Percentiles rank a stretch among this genome's conserved stretches.
Evolutionary conservation across 1,140 invertebrate species (phyloP).

Genomic region (Magallana gigas): DNA sequence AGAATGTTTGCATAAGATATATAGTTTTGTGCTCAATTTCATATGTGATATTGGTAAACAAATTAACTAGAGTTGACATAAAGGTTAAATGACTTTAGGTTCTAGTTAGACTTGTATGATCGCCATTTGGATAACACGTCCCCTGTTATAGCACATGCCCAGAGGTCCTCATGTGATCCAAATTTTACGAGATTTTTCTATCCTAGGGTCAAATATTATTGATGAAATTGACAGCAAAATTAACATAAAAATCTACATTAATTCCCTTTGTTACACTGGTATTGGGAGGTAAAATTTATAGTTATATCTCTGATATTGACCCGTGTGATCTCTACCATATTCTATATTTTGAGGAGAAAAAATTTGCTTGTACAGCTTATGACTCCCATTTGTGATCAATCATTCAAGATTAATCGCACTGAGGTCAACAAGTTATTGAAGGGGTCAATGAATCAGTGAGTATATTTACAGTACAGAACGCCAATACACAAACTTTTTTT

Average conservation of each 20-base stretch:
- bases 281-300: too few species aligned
- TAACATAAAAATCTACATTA: background rate
- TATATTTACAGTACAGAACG: background rate
- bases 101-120: background rate
- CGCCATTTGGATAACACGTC: background rate
- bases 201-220: slow-evolving; percentile 4
- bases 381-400: background rate
- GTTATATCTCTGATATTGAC: too few species aligned
- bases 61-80: background rate
- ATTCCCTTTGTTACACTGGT: too few species aligned
- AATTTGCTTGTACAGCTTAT: too few species aligned
- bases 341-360: too few species aligned
- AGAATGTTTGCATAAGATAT: background rate
- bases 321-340: too few species aligned
- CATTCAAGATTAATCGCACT: background rate
- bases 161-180: background rate
- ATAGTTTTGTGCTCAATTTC: background rate
- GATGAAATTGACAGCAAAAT: slow-evolving; percentile 31
- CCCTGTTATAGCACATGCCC: background rate
- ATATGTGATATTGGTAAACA: background rate
- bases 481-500: background rate
- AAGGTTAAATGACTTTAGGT: background rate
- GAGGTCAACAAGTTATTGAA: slow-evolving; percentile 2
- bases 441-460: background rate
- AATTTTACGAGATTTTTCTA: background rate